Evolutionary conservation across 1,140 invertebrate species (phyloP).

Genomic region (Trichonephila inaurata): DNA sequence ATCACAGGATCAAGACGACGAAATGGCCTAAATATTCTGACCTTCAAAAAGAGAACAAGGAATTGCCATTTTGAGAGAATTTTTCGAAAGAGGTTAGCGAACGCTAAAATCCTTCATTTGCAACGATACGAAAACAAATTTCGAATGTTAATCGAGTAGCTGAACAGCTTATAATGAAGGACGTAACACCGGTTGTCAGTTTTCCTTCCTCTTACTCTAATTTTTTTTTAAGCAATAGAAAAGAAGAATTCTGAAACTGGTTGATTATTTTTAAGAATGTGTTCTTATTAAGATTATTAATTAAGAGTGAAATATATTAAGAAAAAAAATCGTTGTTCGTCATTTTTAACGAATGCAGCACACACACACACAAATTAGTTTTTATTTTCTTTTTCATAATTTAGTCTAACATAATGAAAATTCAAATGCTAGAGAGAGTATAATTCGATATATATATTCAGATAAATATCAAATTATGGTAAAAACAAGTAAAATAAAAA

Average conservation of each 20-base stretch:
- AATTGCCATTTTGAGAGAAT: slow-evolving; percentile 48
- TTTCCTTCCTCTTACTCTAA: slow-evolving; percentile 12
- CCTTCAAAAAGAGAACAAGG: slow-evolving; percentile 68
- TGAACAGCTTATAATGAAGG: slow-evolving; percentile 59
- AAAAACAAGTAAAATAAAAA: too few relatives aligned
- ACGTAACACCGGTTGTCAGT: slow-evolving; percentile 35
- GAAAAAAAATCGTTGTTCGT: too few relatives aligned
- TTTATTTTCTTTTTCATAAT: too few relatives aligned
- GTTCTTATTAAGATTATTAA: not conserved
- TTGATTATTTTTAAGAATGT: not conserved
- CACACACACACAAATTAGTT: too few relatives aligned
- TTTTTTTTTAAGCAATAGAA: not conserved
- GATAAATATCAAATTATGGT: too few relatives aligned
- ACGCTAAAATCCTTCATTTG: slow-evolving; percentile 61
- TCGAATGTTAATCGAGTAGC: slow-evolving; percentile 48
- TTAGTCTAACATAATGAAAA: too few relatives aligned
- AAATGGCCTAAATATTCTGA: slow-evolving; percentile 64
- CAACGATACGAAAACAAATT: slow-evolving; percentile 46
- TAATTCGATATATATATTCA: too few relatives aligned
- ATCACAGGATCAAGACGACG: not conserved
- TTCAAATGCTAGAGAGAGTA: too few relatives aligned
- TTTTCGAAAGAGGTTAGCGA: slow-evolving; percentile 65
- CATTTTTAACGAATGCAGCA: too few relatives aligned
- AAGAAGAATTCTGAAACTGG: not conserved
- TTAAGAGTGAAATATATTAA: too few relatives aligned